phyloP scores from a whole-genome alignment of 2,797 vertebrate species.

The Anomalospiza imberbis region DNA sequence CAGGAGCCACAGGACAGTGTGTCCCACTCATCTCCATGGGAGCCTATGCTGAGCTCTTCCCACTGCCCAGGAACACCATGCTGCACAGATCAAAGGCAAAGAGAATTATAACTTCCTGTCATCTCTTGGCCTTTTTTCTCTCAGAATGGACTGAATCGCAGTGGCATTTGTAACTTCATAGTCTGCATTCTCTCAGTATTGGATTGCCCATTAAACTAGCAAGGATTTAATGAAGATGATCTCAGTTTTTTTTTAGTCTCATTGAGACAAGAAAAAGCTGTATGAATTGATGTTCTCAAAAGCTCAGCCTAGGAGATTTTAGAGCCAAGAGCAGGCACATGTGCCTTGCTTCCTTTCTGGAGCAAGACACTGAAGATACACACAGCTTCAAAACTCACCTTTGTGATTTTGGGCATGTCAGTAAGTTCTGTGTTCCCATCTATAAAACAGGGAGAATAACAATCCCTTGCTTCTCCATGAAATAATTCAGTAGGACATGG shows the following conservation, averaged over 20 bases:
- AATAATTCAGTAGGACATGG: background rate
- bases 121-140: constrained; percentile 1
- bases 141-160: background rate
- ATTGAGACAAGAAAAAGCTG: background rate
- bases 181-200: background rate
- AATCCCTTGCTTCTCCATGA: background rate
- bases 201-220: constrained; percentile 30
- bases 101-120: background rate
- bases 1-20: background rate
- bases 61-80: background rate
- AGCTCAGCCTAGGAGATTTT: background rate
- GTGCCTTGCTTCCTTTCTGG: background rate
- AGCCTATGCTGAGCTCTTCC: background rate
- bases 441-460: background rate
- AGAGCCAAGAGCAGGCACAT: background rate
- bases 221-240: constrained; percentile 13
- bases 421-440: background rate
- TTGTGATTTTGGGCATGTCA: background rate
- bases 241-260: background rate
- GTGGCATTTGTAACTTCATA: constrained; percentile 12
- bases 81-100: background rate
- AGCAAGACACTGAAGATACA: background rate
- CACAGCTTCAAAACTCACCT: background rate
- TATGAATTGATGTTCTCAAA: constrained; percentile 1
- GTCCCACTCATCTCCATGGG: fast-evolving